Evolutionary conservation across 2,888 invertebrate genomes (phyloP), one percentile per base, ranked within the genome.

Genomic region (Xestia ashworthii): DNA sequence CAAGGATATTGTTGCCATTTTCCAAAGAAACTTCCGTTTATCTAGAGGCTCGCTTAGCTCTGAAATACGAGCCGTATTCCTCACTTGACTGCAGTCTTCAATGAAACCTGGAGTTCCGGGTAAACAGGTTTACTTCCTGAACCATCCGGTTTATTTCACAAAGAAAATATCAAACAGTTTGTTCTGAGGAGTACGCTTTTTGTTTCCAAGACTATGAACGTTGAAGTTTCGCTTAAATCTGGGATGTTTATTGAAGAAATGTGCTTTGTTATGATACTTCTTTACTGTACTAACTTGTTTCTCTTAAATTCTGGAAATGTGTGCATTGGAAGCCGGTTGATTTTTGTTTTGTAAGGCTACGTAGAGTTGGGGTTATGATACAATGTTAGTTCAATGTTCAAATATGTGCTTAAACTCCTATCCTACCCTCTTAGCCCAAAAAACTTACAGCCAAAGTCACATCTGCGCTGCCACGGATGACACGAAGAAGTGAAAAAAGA

Each of bases 161-260:
- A 80, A 80, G 85, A 77, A 87, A 85, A 87, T 75, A 84, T 84
- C 77, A 80, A 85, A 80, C 74, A 74, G 77, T 80, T 78, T 75
- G 65, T 71, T 73, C 60, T 41, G 16, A 62, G 44, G 50, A 81
- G 82, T 77, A 74, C 48, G 62, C 25, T 74, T 74, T 83, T 78
- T 76, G 75, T 75, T 85, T 71, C 5, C 46, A 58, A 62, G 58
- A 46, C 65, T 62, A 12, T 58, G 55, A 66, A 70, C 65, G 50
- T 60, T 73, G 62, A 76, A 74, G 68, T 46, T 78, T 67, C 70
- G 70, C 74, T 83, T 74, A 82, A 74, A 86, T 74, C 83, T 73
- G 19, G 48, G 38, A 60, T 86, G 86, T 86, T 86, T 86, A 78
- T 67, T 67, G 70, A 67, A 70, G 74, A 66, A 74, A 66, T 86